Percentiles rank a stretch among this genome's conserved stretches.
phyloP scores from a whole-genome alignment of 2,113 vertebrate species.

The Excalfactoria chinensis region DNA sequence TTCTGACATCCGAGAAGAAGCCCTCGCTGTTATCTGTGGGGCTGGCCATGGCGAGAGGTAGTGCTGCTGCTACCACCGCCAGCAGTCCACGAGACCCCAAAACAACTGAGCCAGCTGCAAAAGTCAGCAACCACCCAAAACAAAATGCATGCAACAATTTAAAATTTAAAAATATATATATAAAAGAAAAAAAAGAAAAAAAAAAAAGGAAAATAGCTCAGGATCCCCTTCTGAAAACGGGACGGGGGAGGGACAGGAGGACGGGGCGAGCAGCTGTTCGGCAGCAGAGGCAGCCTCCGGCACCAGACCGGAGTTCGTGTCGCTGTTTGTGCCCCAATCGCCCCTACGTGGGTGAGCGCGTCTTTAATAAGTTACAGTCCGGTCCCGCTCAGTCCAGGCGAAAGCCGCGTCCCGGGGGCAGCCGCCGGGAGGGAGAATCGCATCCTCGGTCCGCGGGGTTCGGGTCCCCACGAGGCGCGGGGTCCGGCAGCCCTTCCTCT shows the following conservation, averaged over 20 bases:
- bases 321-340: conserved; percentile 71
- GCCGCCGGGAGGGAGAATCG: neutral
- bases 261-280: conserved; percentile 67
- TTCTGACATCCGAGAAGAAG: conserved; percentile 90
- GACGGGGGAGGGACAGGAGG: conserved; percentile 20
- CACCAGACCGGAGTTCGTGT: conserved; percentile 71
- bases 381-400: conserved; percentile 20
- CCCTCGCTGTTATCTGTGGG: conserved; percentile 82
- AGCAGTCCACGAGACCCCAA: neutral
- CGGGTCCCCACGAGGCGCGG: neutral
- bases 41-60: conserved; percentile 79
- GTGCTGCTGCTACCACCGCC: conserved; percentile 4
- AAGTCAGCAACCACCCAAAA: conserved; percentile 30
- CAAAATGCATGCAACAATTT: conserved; percentile 44
- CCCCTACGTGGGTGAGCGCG: conserved; percentile 43
- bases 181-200: neutral
- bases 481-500: conserved; percentile 14
- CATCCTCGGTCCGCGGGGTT: conserved; percentile 59
- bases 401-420: conserved; percentile 49
- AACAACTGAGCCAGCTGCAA: neutral
- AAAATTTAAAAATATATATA: neutral
- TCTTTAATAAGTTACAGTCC: conserved; percentile 49
- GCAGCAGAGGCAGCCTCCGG: conserved; percentile 68
- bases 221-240: conserved; percentile 26
- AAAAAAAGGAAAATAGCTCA: neutral